Evolutionary conservation across 2,113 vertebrate genomes (phyloP).

Genomic region (Orycteropus afer): DNA sequence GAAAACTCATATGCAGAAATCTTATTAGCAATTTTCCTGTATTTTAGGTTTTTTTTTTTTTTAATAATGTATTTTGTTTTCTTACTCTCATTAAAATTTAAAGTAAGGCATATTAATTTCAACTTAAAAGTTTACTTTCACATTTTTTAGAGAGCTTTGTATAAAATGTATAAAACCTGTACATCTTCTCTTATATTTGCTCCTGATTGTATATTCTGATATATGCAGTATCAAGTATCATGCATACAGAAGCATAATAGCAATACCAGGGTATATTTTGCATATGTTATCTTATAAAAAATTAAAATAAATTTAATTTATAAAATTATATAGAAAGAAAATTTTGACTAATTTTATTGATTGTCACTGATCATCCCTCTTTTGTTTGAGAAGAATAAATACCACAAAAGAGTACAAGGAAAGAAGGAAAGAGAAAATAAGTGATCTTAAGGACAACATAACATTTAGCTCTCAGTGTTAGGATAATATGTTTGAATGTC

Average conservation of each 20-base stretch:
- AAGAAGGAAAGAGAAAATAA: neutral
- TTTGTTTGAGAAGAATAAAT: neutral
- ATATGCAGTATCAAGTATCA: neutral
- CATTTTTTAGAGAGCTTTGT: neutral
- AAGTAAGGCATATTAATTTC: neutral
- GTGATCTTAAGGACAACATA: neutral
- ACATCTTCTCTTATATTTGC: neutral
- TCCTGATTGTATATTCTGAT: neutral
- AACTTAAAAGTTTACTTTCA: neutral
- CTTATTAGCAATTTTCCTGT: neutral
- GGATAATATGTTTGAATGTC: slow-evolving; percentile 13
- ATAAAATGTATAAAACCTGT: neutral
- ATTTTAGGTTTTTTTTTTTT: neutral
- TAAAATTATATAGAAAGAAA: neutral
- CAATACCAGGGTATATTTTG: neutral
- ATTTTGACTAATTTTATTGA: neutral
- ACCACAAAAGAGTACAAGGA: neutral
- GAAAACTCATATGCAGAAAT: neutral
- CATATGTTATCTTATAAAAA: neutral
- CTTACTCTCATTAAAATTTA: neutral
- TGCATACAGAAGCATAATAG: neutral
- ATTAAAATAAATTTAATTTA: neutral
- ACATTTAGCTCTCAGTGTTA: neutral
- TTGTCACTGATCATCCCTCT: neutral
- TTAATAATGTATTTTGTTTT: neutral